These are phyloP conservation scores for Montipora capitata DNA, from an alignment of 92 coral and sea anemone genomes.

Conservation along the genomic window DNA sequence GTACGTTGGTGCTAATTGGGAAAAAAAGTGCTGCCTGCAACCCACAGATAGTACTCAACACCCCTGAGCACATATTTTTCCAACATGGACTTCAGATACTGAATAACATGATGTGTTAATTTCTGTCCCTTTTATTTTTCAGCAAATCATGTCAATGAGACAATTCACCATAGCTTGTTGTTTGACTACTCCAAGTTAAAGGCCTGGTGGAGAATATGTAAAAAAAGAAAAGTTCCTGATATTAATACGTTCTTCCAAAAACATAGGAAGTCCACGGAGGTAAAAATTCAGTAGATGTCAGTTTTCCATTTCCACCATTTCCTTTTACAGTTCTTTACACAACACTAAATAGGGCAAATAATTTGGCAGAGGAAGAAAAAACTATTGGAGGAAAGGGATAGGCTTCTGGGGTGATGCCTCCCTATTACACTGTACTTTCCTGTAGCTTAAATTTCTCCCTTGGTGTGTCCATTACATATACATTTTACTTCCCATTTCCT, in stretches of 20 bases:
- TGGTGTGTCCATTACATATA: no score
- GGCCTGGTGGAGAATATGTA: slow-evolving; percentile 1
- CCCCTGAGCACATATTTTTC: no score
- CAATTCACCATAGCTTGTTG: slow-evolving; percentile 38
- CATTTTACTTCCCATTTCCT: no score
- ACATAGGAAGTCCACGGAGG: slow-evolving; percentile 4
- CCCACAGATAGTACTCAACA: no score
- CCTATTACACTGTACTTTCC: no score
- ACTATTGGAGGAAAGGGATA: no score
- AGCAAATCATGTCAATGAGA: slow-evolving; percentile 24
- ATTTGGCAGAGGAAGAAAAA: no score
- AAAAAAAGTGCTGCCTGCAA: no score
- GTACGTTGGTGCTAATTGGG: no score
- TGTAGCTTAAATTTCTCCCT: no score
- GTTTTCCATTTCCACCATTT: neutral
- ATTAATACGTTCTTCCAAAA: neutral
- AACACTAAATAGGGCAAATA: no score
- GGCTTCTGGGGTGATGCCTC: no score
- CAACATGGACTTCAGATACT: neutral
- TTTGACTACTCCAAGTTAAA: slow-evolving; percentile 20
- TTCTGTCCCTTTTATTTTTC: neutral
- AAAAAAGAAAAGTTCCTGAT: neutral
- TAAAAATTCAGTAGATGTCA: neutral
- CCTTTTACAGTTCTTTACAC: neutral
- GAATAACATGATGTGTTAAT: neutral